Evolutionary conservation across 2,797 vertebrate species (phyloP), one percentile per base, ranked within the genome.

Genomic region (Psittacula derbiana): DNA sequence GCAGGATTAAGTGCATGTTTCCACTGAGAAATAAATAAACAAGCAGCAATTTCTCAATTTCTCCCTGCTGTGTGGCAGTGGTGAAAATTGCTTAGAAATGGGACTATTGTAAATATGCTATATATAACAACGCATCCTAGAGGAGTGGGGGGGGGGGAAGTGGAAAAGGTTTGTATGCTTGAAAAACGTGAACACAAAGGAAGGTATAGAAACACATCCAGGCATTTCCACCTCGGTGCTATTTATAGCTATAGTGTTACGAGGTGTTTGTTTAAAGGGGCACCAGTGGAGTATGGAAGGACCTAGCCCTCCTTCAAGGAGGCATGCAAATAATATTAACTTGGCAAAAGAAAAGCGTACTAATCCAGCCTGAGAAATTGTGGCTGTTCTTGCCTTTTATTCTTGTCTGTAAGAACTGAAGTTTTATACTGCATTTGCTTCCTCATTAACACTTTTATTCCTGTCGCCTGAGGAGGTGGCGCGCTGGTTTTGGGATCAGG

Each of bases 211-310:
- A 94, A 96, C 67, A 82, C 52, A 92, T 8, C 92, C 94, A 93
- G 92, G 82, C 83, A 88, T 95, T 95, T 94, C 95, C 95, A 96
- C 95, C 88, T 84, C 57, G 0, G 5, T 53, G 94, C 90, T 97
- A 96, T 97, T 97, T 96, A 95, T 95, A 94, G 94, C 86, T 33
- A 6, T 46, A 38, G 55, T 6, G 44, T 85, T 88, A 93, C 6
- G 64, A 96, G 90, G 91, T 95, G 92, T 96, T 97, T 96, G 94
- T 93, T 96, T 96, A 96, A 97, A 96, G 93, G 95, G 87, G 95
- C 93, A 88, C 91, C 20, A 15, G 58, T 13, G 2, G 91, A 69
- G 79, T 47, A 38, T 25, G 85, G 89, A 94, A 82, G 95, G 82
- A 74, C 92, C 88, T n/a, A 92, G 40, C 71, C 87, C 94, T 93